Base-by-base conservation (phyloP, 2,888 invertebrate genomes). In the Timandra comae region DNA sequence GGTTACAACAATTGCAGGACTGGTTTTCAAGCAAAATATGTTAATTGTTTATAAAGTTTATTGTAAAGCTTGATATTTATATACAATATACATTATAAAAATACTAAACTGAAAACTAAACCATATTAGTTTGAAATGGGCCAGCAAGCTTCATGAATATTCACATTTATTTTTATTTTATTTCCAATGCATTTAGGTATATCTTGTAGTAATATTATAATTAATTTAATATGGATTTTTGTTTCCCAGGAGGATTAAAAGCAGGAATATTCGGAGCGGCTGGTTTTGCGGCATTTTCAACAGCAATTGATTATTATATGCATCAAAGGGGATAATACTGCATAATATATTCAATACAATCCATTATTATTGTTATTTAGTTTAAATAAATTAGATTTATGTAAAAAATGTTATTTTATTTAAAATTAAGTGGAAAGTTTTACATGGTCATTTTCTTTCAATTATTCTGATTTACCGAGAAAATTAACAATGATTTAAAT, bases 211-310 rank as follows among this genome's bases (percentile, higher is more conserved):
- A 9, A 8, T n/a, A 7, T 28, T 23, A 5, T 1, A 6, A 19
- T 21, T 47, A 48, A 53, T 46, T n/a, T n/a, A n/a, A n/a, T n/a
- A n/a, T n/a, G n/a, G n/a, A n/a, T n/a, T n/a, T n/a, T n/a, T n/a
- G n/a, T 42, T 50, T 88, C 89, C 43, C 80, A 95, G 98, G 98
- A 70, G 98, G 98, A 30, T 75, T 98, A 8, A 96, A 94, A 78
- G 97, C 99, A 13, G 98, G 97, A 7, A 51, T 98, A 21, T 81
- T 98, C 53, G 99, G 99, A 20, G 99, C 99, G 10, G 93, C 95
- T 30, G 99, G 99, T 7, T 99, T 99, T 87, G 99, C 99, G 29
- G 95, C 95, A 9, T 99, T 99, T 80, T 98, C 98, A 12, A 95
- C 98, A 29, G 92, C 91, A 0, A 98, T 99, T 54, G 99, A 99